A percentile compares a stretch with the other conserved stretches of the same genome.
These are phyloP conservation scores for Lasioglossum lativentre DNA, from an alignment of 2,888 invertebrate species.

Conservation along the genomic window DNA sequence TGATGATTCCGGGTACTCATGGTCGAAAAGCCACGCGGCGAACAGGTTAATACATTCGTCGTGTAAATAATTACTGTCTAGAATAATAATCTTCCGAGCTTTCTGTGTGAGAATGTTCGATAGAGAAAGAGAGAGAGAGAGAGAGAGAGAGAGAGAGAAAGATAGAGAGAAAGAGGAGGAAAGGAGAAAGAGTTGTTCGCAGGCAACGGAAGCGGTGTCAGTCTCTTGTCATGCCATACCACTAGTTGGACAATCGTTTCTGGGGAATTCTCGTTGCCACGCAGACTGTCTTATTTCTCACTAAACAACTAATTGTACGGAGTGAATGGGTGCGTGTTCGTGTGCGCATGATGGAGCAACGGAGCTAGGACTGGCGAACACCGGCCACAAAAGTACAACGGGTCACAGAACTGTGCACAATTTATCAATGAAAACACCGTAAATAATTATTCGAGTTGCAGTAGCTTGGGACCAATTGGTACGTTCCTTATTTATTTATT, in stretches of 20 bases:
- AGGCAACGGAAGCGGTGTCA: conserved; percentile 10
- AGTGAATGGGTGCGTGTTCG: not conserved
- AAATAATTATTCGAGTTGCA: not conserved
- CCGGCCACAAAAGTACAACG: not conserved
- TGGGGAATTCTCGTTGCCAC: not conserved
- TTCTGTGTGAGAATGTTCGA: not conserved
- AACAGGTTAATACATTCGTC: not conserved
- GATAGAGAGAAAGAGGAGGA: not conserved
- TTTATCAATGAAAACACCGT: not conserved
- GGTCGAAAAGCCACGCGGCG: not conserved
- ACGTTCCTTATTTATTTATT: no score
- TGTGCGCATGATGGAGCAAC: not conserved
- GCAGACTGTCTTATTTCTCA: not conserved
- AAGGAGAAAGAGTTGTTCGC: not conserved
- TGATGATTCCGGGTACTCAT: no score
- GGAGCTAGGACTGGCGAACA: not conserved
- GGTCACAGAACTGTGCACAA: not conserved
- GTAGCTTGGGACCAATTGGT: not conserved
- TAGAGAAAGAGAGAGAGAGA: not conserved
- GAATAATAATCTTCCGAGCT: conserved; percentile 48
- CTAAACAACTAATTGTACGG: conserved; percentile 8
- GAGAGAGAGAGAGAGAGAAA: not conserved
- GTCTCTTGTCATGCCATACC: not conserved
- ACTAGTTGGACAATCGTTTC: conserved; percentile 1
- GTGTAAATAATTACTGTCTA: conserved; percentile 9